phyloP scores from a whole-genome alignment of 2,888 invertebrate species.

The Heliconius erato region DNA sequence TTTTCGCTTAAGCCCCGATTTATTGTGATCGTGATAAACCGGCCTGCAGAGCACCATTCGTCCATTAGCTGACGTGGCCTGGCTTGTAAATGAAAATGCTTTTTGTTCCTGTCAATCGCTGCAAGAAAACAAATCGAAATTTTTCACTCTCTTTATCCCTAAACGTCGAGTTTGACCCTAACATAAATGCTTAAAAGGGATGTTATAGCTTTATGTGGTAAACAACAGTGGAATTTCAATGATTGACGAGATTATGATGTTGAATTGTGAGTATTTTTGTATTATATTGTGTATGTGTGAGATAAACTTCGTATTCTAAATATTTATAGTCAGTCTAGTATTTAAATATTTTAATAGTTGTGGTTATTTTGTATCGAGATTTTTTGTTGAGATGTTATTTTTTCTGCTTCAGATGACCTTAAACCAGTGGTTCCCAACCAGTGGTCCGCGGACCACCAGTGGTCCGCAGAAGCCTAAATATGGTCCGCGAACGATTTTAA shows the following conservation, averaged over 20 bases:
- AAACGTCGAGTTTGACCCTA: slow-evolving; percentile 40
- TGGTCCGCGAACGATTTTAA: too few relatives aligned
- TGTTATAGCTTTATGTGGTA: slow-evolving; percentile 12
- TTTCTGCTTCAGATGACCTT: too few relatives aligned
- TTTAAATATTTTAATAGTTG: too few relatives aligned
- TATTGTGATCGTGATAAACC: slow-evolving; percentile 80
- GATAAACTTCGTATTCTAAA: not conserved
- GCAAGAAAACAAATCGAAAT: slow-evolving; percentile 52
- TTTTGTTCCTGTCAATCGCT: slow-evolving; percentile 58
- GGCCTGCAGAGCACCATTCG: slow-evolving; percentile 70
- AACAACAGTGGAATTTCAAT: slow-evolving; percentile 5
- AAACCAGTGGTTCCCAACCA: too few relatives aligned
- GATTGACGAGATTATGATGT: not conserved
- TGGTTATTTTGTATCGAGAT: too few relatives aligned
- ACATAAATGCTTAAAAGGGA: slow-evolving; percentile 22
- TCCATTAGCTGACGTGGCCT: slow-evolving; percentile 69
- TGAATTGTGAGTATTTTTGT: not conserved
- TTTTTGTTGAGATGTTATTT: too few relatives aligned
- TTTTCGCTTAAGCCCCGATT: slow-evolving; percentile 68
- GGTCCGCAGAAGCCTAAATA: too few relatives aligned
- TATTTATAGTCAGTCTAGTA: too few relatives aligned
- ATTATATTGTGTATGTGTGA: not conserved
- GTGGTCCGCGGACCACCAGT: too few relatives aligned
- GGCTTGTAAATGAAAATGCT: slow-evolving; percentile 62
- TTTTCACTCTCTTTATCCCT: slow-evolving; percentile 44